These are phyloP conservation scores for Parazoanthus darwini DNA, from an alignment of 92 coral and sea anemone species.

Conservation along the genomic window DNA sequence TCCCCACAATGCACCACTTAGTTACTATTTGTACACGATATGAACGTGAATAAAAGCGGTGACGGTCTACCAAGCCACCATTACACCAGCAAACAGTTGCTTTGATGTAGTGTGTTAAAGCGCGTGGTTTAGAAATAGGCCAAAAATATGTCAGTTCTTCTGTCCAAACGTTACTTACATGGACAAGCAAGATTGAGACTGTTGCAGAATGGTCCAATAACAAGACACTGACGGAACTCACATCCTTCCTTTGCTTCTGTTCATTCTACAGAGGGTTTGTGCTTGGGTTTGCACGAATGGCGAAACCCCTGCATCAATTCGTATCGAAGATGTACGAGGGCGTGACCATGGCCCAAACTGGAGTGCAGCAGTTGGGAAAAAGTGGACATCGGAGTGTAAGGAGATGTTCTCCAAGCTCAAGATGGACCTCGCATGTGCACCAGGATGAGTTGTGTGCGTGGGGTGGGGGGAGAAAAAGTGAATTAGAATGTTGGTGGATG, in stretches of 20 bases:
- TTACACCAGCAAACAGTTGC: no score
- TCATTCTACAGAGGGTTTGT: constrained; percentile 37
- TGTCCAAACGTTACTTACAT: not conserved
- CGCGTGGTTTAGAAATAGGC: no score
- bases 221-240: constrained; percentile 40
- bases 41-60: no score
- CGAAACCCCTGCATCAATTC: not conserved
- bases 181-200: no score
- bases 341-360: not conserved
- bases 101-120: no score
- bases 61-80: no score
- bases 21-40: no score
- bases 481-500: constrained; percentile 54
- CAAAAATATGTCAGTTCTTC: constrained; percentile 12
- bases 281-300: not conserved
- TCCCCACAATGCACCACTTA: no score
- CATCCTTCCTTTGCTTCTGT: constrained; percentile 39
- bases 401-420: not conserved
- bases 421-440: constrained; percentile 17
- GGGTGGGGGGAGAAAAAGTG: no score
- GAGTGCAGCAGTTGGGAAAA: no score
- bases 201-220: constrained; percentile 35
- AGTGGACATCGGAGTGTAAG: no score
- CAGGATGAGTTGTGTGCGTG: not conserved
- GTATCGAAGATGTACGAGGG: not conserved